Evolutionary conservation across 2,888 invertebrate species (phyloP).

Genomic region (Eilema griseolum): DNA sequence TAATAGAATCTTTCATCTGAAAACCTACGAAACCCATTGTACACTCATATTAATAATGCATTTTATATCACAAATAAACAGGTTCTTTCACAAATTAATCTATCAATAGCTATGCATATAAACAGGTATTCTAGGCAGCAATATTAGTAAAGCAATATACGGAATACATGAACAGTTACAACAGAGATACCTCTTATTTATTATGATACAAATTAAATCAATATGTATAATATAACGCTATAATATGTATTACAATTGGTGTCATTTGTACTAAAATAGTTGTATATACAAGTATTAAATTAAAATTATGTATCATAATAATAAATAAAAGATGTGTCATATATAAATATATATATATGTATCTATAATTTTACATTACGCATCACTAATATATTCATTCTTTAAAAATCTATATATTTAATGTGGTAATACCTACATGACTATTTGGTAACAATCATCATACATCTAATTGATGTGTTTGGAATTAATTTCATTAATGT

Average conservation of each 20-base stretch:
- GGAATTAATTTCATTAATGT: too few relatives aligned
- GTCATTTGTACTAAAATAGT: neutral
- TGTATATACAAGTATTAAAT: neutral
- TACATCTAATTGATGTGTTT: too few relatives aligned
- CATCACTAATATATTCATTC: neutral
- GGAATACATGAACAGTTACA: conserved; percentile 29
- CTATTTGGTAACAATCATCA: too few relatives aligned
- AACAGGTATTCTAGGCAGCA: neutral
- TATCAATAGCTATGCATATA: too few relatives aligned
- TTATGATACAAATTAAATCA: neutral
- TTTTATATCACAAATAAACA: neutral
- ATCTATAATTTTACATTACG: neutral
- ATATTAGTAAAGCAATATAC: conserved; percentile 17
- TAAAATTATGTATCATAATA: too few relatives aligned
- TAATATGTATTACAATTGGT: neutral
- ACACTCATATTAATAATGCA: too few relatives aligned
- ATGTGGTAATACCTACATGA: too few relatives aligned
- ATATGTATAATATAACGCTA: neutral
- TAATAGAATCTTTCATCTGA: neutral
- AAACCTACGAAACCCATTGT: neutral
- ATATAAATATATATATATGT: neutral
- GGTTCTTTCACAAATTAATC: too few relatives aligned
- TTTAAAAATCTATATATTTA: neutral
- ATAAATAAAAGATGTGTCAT: too few relatives aligned
- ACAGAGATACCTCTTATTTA: conserved; percentile 47